These are phyloP conservation scores for Drosophila fungiperda DNA, from an alignment of 2,888 invertebrate species.

Conservation along the genomic window DNA sequence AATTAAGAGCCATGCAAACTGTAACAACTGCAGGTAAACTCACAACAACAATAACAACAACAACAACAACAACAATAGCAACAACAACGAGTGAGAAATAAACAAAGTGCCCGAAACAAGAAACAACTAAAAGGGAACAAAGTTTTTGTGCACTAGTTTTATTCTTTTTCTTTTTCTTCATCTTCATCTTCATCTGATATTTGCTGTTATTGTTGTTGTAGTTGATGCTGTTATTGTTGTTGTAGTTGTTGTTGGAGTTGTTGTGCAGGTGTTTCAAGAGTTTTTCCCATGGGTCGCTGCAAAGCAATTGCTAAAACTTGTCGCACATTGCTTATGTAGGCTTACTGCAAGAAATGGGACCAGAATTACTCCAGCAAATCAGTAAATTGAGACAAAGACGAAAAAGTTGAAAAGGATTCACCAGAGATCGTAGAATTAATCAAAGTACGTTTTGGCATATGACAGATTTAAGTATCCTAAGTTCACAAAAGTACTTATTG, in stretches of 20 bases:
- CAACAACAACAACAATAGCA: background rate
- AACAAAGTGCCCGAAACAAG: conserved; percentile 43
- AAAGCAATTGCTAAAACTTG: conserved; percentile 56
- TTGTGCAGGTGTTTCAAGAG: conserved; percentile 39
- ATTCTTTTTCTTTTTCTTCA: conserved; percentile 21
- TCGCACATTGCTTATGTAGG: conserved; percentile 50
- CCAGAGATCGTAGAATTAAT: conserved; percentile 11
- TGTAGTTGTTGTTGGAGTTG: conserved; percentile 16
- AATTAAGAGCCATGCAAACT: conserved; percentile 67
- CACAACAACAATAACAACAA: background rate
- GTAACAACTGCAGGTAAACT: conserved; percentile 48
- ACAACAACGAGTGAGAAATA: conserved; percentile 39
- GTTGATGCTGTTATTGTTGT: background rate
- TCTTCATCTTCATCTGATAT: conserved; percentile 13
- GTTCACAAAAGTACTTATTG: background rate
- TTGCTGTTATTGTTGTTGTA: background rate
- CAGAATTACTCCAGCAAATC: background rate
- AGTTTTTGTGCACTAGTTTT: conserved; percentile 36
- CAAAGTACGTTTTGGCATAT: background rate
- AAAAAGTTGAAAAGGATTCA: background rate
- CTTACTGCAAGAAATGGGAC: conserved; percentile 6
- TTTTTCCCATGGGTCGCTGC: conserved; percentile 40
- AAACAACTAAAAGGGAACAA: conserved; percentile 38
- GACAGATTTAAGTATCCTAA: background rate
- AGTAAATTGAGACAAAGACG: conserved; percentile 2